Evolutionary conservation across 2,797 vertebrate species (phyloP).

Genomic region (Microcaecilia unicolor): DNA sequence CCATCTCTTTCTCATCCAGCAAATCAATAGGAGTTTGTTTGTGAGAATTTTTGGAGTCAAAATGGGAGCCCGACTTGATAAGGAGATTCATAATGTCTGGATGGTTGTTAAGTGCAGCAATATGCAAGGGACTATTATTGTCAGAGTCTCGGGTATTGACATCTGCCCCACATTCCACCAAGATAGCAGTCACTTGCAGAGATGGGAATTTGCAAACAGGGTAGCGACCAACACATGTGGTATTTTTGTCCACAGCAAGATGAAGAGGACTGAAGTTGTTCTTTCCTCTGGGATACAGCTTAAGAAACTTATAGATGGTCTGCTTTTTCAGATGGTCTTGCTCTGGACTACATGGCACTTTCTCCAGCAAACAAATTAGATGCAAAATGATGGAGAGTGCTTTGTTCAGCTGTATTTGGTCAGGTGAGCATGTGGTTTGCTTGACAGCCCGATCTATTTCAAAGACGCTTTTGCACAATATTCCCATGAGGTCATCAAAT

Average conservation of each 20-base stretch:
- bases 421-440: conserved; percentile 69
- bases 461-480: conserved; percentile 90
- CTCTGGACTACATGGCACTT: conserved; percentile 83
- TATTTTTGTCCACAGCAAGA: conserved; percentile 91
- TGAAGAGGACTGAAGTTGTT: conserved; percentile 94
- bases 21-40: conserved; percentile 92
- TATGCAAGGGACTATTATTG: conserved; percentile 90
- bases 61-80: conserved; percentile 89
- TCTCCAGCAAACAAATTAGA: conserved; percentile 93
- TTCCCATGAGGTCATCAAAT: conserved; percentile 94
- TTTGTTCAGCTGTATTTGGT: conserved; percentile 89
- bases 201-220: conserved; percentile 98
- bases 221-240: conserved; percentile 93
- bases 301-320: conserved; percentile 93
- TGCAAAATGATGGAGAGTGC: conserved; percentile 96
- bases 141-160: conserved; percentile 87
- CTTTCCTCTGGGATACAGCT: conserved; percentile 88
- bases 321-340: conserved; percentile 97
- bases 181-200: conserved; percentile 83
- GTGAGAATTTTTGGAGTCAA: conserved; percentile 88
- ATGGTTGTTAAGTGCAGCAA: conserved; percentile 93
- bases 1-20: conserved; percentile 91
- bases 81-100: conserved; percentile 97
- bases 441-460: conserved; percentile 91
- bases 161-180: conserved; percentile 92